phyloP scores from a whole-genome alignment of 2,888 invertebrate genomes.

The Dryomyza anilis region DNA sequence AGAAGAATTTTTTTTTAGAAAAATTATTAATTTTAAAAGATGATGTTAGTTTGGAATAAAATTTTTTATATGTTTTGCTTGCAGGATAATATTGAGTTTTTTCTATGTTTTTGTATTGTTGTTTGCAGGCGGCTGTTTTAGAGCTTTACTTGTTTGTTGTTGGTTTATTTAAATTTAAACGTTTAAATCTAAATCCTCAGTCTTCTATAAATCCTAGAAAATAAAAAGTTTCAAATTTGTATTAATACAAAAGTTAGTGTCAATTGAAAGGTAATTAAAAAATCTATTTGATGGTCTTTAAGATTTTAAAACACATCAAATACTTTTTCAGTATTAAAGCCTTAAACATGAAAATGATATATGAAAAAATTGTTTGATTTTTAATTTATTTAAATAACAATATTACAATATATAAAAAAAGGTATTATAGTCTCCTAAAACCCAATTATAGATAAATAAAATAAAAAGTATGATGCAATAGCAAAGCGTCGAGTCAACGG shows the following conservation, averaged over 20 bases:
- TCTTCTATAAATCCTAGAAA: conserved; percentile 54
- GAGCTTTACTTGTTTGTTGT: conserved; percentile 10
- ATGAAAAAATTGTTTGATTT: not conserved
- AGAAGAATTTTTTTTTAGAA: too few relatives aligned
- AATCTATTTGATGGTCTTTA: too few relatives aligned
- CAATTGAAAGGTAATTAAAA: too few relatives aligned
- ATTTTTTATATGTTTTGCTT: not conserved
- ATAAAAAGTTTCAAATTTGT: too few relatives aligned
- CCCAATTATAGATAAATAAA: too few relatives aligned
- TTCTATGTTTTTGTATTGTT: not conserved
- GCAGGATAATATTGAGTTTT: too few relatives aligned
- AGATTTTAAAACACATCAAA: too few relatives aligned
- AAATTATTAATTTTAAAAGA: too few relatives aligned
- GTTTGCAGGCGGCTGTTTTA: conserved; percentile 3
- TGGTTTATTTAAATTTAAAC: conserved; percentile 18
- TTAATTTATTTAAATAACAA: not conserved
- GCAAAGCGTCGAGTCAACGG: not conserved
- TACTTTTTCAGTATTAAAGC: too few relatives aligned
- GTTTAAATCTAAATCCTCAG: conserved; percentile 47
- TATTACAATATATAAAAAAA: not conserved
- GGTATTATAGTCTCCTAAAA: not conserved
- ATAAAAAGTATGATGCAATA: not conserved
- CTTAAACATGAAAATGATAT: too few relatives aligned
- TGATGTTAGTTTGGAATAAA: too few relatives aligned
- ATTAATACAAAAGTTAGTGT: too few relatives aligned